phyloP scores from a whole-genome alignment of 2,797 vertebrate genomes.

The Urocyon cinereoargenteus region DNA sequence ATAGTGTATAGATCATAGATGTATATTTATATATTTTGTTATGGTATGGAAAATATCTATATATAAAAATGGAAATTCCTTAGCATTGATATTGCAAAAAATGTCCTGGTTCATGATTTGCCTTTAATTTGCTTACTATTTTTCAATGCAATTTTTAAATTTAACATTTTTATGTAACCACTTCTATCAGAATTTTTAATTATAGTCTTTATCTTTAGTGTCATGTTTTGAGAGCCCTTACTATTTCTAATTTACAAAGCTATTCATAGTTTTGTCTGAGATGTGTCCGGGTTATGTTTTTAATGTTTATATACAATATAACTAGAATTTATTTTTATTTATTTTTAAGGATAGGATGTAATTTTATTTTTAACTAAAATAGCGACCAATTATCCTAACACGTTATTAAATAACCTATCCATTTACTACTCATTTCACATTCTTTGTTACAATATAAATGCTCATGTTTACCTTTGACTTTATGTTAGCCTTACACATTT shows the following conservation, averaged over 20 bases:
- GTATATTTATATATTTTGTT: neutral
- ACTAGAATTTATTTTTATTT: neutral
- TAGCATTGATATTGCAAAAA: neutral
- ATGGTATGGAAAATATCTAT: neutral
- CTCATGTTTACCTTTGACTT: neutral
- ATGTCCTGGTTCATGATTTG: neutral
- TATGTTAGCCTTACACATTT: neutral
- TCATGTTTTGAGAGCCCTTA: neutral
- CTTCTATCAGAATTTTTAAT: neutral
- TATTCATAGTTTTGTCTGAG: neutral
- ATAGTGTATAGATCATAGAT: neutral
- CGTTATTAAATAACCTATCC: neutral
- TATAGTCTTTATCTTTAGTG: slow-evolving; percentile 11
- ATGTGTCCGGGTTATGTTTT: neutral
- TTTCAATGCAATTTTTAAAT: slow-evolving; percentile 9
- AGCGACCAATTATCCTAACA: neutral
- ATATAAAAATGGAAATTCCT: neutral
- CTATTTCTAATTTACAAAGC: neutral
- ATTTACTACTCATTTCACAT: neutral
- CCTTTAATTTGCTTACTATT: neutral
- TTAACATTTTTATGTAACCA: slow-evolving; percentile 30
- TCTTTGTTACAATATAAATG: neutral
- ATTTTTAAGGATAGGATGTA: neutral
- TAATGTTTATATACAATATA: neutral
- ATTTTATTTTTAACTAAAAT: slow-evolving; percentile 48